Evolutionary conservation across 2,113 vertebrate species (phyloP).

Genomic region (Silurus glanis): DNA sequence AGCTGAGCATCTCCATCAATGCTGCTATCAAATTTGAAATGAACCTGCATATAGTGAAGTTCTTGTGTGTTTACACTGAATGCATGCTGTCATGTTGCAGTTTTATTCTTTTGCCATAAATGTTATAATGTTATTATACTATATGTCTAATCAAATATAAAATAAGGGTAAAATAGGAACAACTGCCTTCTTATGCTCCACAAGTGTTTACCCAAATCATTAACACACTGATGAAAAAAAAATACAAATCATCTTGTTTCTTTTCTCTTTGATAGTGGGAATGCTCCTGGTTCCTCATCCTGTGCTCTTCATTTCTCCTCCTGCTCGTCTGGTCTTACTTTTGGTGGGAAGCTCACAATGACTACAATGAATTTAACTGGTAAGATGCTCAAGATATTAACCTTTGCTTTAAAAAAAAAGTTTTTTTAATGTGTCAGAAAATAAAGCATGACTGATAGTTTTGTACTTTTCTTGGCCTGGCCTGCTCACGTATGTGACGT

Average conservation of each 20-base stretch:
- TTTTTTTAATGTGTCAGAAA: background rate
- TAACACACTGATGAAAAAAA: background rate
- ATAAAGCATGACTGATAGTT: no score
- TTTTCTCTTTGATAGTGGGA: constrained; percentile 83
- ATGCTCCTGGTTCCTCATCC: constrained; percentile 88
- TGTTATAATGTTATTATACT: background rate
- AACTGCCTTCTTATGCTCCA: background rate
- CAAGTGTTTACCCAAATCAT: background rate
- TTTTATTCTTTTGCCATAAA: background rate
- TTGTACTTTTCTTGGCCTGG: background rate
- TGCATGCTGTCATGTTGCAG: background rate
- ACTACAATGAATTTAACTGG: constrained; percentile 87
- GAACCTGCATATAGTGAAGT: no score
- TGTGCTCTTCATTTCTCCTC: constrained; percentile 86
- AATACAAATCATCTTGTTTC: background rate
- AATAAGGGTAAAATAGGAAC: background rate
- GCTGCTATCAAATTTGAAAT: background rate
- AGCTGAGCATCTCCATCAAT: background rate
- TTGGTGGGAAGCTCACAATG: constrained; percentile 93
- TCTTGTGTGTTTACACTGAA: background rate
- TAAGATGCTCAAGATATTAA: background rate
- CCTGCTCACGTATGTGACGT: background rate
- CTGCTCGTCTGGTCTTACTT: constrained; percentile 93
- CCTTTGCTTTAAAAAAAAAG: background rate
- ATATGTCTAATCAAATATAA: background rate